Conservation (phyloP, 2,888 invertebrate species). For the Fragum sueziense region DNA sequence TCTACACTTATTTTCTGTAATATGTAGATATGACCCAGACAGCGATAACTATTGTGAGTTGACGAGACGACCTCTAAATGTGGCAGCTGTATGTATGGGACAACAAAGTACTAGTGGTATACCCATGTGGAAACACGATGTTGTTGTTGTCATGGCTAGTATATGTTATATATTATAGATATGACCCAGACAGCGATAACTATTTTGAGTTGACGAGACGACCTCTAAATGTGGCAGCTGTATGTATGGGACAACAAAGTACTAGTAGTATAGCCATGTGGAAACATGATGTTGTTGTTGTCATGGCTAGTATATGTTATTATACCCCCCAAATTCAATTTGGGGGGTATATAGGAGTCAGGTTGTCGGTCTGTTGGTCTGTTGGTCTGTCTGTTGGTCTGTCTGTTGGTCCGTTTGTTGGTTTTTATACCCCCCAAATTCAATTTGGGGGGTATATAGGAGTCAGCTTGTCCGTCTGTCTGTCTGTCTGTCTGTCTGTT, state of each 20-base stretch:
- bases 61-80: conserved; percentile 58
- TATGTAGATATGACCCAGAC: conserved; percentile 64
- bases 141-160: conserved; percentile 79
- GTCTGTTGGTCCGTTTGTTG: too few species aligned
- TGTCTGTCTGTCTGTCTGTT: too few species aligned
- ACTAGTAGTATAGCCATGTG: conserved; percentile 69
- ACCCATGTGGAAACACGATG: conserved; percentile 75
- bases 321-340: too few species aligned
- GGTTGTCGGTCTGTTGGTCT: too few species aligned
- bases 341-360: too few species aligned
- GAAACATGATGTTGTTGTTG: conserved; percentile 76
- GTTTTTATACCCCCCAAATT: too few species aligned
- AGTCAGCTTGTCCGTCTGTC: too few species aligned
- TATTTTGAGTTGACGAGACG: conserved; percentile 50
- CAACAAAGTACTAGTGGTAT: conserved; percentile 63
- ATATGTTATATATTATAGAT: conserved; percentile 48
- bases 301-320: conserved; percentile 75
- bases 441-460: too few species aligned
- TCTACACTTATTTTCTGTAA: background rate
- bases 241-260: conserved; percentile 72
- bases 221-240: conserved; percentile 65
- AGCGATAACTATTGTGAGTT: conserved; percentile 38
- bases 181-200: conserved; percentile 51
- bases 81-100: conserved; percentile 74
- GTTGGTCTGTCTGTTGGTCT: too few species aligned